Base-by-base conservation (phyloP, 2,888 invertebrate genomes). In the Hermaeophaga mercurialis region DNA sequence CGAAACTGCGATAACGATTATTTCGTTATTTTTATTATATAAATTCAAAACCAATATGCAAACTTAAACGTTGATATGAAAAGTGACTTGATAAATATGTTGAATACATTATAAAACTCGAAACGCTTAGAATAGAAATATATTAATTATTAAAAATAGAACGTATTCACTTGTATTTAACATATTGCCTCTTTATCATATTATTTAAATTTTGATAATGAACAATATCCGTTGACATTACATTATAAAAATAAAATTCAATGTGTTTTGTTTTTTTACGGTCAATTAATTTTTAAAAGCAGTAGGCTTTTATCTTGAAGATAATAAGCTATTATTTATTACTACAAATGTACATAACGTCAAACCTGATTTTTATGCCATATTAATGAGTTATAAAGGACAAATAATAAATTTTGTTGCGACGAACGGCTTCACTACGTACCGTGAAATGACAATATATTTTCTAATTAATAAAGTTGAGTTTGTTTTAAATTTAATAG, bases 391-490 rank as follows among this genome's bases (percentile, higher is more conserved):
- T 50, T 31, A 17, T 48, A 49, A 46, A 55, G 61, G 55, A 62
- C 64, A 57, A 45, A 36, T 55, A 57, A 61, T 66, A 66, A 66
- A 67, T 67, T 63, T 62, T 55, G 39, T 39, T 36, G 22, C 12
- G 34, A 33, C 22, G n/a, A 12, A 34, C 24, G 43, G 24, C 63
- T 65, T 68, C 67, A 61, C 61, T 66, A 66, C 64, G 47, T 54
- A 70, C 64, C 68, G 66, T 69, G 67, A 67, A 70, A 68, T 67
- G 24, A 68, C 66, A 59, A 60, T 63, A 70, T 70, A 68, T 69
- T 66, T 70, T 66, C 63, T 66, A 69, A 70, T 70, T 70, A 70
- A 69, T 67, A 68, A 65, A 65, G 61, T 62, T 61, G 63, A 62
- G 65, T 64, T 65, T 62, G 61, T 63, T 68, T 65, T 19, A 60